Conservation (phyloP, 2,113 vertebrate genomes). For the Synodontis membranacea region DNA sequence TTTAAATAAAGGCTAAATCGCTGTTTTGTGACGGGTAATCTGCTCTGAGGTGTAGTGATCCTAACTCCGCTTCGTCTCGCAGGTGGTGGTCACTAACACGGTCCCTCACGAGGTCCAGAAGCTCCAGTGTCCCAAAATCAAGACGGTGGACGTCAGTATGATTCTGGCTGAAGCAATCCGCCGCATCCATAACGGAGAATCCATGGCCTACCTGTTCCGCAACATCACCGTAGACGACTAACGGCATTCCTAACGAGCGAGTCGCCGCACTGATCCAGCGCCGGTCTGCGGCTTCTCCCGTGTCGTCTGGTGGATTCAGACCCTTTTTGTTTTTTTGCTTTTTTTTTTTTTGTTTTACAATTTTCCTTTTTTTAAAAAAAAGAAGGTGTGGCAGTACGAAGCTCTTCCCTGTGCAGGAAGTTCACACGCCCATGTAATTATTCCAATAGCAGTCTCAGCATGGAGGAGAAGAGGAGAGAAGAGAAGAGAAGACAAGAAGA, state of each 20-base stretch:
- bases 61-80: background rate
- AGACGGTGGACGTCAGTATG: slow-evolving; percentile 98
- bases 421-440: background rate
- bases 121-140: slow-evolving; percentile 98
- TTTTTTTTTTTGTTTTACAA: too few species aligned
- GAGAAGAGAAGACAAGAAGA: too few species aligned
- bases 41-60: background rate
- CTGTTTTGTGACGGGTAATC: background rate
- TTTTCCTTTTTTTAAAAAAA: background rate
- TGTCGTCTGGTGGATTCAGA: background rate
- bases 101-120: slow-evolving; percentile 98
- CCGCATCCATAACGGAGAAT: slow-evolving; percentile 96
- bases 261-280: background rate
- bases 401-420: background rate
- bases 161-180: slow-evolving; percentile 95
- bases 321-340: too few species aligned
- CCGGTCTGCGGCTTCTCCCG: background rate
- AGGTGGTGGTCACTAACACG: slow-evolving; percentile 98
- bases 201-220: slow-evolving; percentile 98
- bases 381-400: background rate
- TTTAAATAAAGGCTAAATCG: background rate
- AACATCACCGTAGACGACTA: slow-evolving; percentile 98
- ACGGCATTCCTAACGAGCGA: background rate
- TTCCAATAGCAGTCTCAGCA: background rate
- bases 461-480: background rate